A percentile compares a stretch with the other conserved stretches of the same genome.
Conservation (phyloP, 2,888 invertebrate species). For the Phymatocera aterrima region DNA sequence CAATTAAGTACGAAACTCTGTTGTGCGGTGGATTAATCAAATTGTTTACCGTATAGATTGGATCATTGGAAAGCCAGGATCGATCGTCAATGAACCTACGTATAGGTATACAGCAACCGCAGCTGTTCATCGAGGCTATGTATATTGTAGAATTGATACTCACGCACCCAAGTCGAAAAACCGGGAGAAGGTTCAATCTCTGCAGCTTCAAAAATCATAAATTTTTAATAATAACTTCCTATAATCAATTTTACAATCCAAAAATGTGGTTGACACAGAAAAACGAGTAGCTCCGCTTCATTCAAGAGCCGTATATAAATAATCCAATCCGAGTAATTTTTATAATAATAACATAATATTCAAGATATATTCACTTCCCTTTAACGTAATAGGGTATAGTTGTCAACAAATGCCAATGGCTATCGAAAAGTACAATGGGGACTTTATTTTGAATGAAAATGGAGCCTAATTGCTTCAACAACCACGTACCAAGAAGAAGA, state of each 20-base stretch:
- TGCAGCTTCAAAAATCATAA: background rate
- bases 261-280: background rate
- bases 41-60: constrained; percentile 23
- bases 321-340: too few species aligned
- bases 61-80: constrained; percentile 22
- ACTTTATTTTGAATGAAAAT: constrained; percentile 19
- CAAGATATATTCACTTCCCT: background rate
- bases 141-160: constrained; percentile 1
- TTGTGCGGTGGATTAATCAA: constrained; percentile 22
- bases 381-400: background rate
- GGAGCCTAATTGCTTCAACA: background rate
- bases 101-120: too few species aligned
- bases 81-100: constrained; percentile 3
- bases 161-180: background rate
- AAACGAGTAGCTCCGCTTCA: too few species aligned
- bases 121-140: background rate
- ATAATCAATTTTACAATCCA: background rate
- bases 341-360: too few species aligned
- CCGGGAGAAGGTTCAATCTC: background rate
- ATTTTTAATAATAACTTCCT: background rate
- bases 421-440: background rate
- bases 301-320: too few species aligned
- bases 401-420: background rate
- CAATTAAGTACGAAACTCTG: constrained; percentile 16
- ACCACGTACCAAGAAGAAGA: background rate